Percentiles rank a stretch among this genome's conserved stretches.
These are phyloP conservation scores for Toxostoma redivivum DNA, from an alignment of 2,113 vertebrate genomes.

Conservation along the genomic window DNA sequence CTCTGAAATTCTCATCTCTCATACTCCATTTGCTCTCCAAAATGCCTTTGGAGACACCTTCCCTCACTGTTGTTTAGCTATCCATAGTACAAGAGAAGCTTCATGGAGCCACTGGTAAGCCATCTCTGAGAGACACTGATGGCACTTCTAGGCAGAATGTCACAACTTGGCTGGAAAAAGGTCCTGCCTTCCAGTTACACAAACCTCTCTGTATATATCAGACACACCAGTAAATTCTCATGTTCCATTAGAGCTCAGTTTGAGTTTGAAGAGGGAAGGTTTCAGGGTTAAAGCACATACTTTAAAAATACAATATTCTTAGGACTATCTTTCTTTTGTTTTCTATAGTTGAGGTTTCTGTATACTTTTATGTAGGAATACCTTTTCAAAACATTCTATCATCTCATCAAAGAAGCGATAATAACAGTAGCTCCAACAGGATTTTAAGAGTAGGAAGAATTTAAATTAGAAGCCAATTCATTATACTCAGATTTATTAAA, in stretches of 20 bases:
- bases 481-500: neutral
- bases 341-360: neutral
- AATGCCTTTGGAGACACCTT: neutral
- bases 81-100: neutral
- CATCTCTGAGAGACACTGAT: neutral
- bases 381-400: neutral
- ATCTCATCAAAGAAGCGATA: neutral
- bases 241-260: neutral
- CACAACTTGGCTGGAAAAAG: neutral
- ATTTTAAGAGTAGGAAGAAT: neutral
- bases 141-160: neutral
- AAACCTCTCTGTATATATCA: neutral
- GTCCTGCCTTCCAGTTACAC: neutral
- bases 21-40: neutral
- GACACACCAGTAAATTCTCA: neutral
- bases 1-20: neutral
- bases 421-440: neutral
- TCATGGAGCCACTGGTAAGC: neutral
- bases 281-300: neutral
- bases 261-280: neutral
- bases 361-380: neutral
- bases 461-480: neutral
- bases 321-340: neutral
- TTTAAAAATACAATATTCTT: rapidly evolving
- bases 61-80: neutral